phyloP scores from a whole-genome alignment of 2,888 invertebrate species.

The Drosophila infuscata region DNA sequence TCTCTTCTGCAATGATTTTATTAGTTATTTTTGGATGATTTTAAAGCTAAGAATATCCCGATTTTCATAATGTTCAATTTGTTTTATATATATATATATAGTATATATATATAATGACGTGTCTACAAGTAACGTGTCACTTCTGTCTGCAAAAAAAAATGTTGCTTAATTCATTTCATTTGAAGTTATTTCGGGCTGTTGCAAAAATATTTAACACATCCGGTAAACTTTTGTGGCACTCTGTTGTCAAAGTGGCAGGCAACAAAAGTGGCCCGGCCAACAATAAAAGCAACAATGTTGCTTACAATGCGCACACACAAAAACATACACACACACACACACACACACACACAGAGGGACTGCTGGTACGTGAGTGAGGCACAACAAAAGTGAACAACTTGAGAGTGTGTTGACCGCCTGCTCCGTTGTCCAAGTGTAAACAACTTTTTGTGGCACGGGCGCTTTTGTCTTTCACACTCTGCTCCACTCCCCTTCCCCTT shows the following conservation, averaged over 20 bases:
- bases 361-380: constrained; percentile 19
- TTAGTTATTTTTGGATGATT: neutral
- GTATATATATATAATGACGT: neutral
- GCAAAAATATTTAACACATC: constrained; percentile 57
- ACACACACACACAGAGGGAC: constrained; percentile 15
- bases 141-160: constrained; percentile 10
- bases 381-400: constrained; percentile 59
- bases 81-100: neutral
- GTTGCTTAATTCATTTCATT: constrained; percentile 60
- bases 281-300: constrained; percentile 72
- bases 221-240: constrained; percentile 58
- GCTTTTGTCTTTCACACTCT: neutral
- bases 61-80: neutral
- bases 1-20: neutral
- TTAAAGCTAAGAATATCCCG: no score
- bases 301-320: constrained; percentile 44
- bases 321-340: constrained; percentile 11
- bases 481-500: neutral
- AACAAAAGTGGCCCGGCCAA: constrained; percentile 45
- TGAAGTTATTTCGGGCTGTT: constrained; percentile 53
- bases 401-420: constrained; percentile 64
- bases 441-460: constrained; percentile 44
- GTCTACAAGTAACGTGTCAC: neutral
- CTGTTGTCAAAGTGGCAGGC: constrained; percentile 41
- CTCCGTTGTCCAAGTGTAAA: constrained; percentile 56